These are phyloP conservation scores for Physocephala rufipes DNA, from an alignment of 2,888 invertebrate genomes.

Conservation along the genomic window DNA sequence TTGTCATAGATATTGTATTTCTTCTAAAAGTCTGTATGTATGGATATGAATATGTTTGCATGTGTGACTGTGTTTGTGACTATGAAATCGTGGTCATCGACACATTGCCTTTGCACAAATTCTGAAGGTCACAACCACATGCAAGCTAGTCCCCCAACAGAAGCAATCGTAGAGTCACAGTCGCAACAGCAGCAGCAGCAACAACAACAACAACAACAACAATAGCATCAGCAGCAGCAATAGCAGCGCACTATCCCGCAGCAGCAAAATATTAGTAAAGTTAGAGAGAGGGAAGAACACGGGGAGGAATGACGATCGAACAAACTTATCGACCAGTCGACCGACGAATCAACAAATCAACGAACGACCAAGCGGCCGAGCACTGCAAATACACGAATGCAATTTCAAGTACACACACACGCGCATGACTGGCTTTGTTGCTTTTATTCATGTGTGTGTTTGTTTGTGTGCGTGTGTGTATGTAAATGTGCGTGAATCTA, in stretches of 20 bases:
- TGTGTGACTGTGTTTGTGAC: too few relatives aligned
- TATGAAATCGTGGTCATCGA: constrained; percentile 67
- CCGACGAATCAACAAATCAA: background rate
- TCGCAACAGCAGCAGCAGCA: constrained; percentile 36
- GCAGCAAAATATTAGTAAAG: too few relatives aligned
- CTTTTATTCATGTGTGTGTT: too few relatives aligned
- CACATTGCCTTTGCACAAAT: constrained; percentile 68
- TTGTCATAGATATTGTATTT: background rate
- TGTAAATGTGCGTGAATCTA: too few relatives aligned
- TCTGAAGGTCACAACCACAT: constrained; percentile 68
- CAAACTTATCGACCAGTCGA: background rate
- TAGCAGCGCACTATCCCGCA: constrained; percentile 38
- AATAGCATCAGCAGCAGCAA: background rate
- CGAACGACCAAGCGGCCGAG: background rate
- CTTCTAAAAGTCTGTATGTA: constrained; percentile 48
- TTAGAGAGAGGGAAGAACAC: too few relatives aligned
- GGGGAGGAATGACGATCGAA: background rate
- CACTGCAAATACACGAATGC: constrained; percentile 28
- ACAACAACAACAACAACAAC: too few relatives aligned
- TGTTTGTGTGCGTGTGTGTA: too few relatives aligned
- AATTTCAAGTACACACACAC: constrained; percentile 12
- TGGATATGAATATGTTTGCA: too few relatives aligned
- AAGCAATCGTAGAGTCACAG: too few relatives aligned
- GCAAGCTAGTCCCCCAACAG: constrained; percentile 39
- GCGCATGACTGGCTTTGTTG: background rate